Evolutionary conservation across 92 coral and sea anemone species (phyloP), one percentile per base, ranked within the genome.

Genomic region (Palythoa grandiflora): DNA sequence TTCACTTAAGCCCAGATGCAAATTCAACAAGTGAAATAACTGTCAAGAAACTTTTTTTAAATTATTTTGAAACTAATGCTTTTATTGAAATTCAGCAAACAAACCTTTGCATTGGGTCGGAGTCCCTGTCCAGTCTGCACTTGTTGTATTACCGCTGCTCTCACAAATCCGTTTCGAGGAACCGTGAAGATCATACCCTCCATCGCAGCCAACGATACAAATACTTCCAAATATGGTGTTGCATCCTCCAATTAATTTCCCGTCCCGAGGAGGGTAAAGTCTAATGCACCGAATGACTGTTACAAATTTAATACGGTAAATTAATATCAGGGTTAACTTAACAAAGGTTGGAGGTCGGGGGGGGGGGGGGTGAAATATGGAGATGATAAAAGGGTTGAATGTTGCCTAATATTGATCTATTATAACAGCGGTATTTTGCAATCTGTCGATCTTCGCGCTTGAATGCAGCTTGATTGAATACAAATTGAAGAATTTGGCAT

Each of bases 51-150:
- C 28, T 28, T 0, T 28, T 28, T 28, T 28, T 0, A 28, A 28
- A 28, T 28, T 0, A 28, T 28, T 28, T 28, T 28, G 28, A 28
- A 28, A 28, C 28, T 28, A 28, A 28, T 28, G 28, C 28, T 28
- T 28, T 28, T 28, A 28, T 28, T 28, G 28, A 28, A 28, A 28
- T 28, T 28, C 28, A 28, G 28, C 0, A 17, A 36, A 38, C 77
- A 37, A 37, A 72, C 77, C 77, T 72, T 72, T 72, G 51, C 77
- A 72, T 38, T 6, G 38, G 2, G 51, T 14, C 51, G 77, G 77
- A 37, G 50, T 72, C 51, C 77, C 77, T 6, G 77, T 36, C 77
- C 77, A 72, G 9, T 37, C 77, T 72, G 77, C 77, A 38, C 51
- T 72, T 37, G 77, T 72, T 38, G 77, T 72, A 72, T 72, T 72